Evolutionary conservation across 2,888 invertebrate genomes (phyloP), one percentile per base, ranked within the genome.

Genomic region (Brachyptera risi): DNA sequence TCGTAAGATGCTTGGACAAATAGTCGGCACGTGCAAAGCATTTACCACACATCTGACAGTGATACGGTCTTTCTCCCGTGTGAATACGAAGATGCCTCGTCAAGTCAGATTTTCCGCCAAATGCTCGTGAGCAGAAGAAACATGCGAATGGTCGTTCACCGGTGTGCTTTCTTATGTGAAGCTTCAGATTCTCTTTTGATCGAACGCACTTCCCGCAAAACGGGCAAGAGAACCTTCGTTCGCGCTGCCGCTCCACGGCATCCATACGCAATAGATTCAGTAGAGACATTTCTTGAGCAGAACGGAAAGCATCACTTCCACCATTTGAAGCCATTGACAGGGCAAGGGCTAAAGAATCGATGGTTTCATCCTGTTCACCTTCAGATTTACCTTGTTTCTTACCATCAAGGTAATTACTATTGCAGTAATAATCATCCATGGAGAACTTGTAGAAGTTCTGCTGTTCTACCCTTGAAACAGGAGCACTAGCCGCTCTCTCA

Each of bases 131-230:
- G 74, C 93, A 93, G 74, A 92, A 93, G 65, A 92, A 79, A 69
- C 92, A 93, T 60, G 92, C 92, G 73, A 92, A 93, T n/a, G 92
- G 92, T 27, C 92, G 81, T 74, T 92, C 92, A 9, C 92, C 92
- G n/a, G 83, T 83, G 72, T 92, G 92, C 71, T 92, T 92, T 61
- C 92, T 82, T 19, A 92, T 90, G 75, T 92, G 92, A 67, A 92
- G 77, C 75, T 92, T 92, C 58, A 92, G 80, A 73, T 92, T 92
- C 77, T 92, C 92, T 76, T 92, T 92, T 50, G 91, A 91, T 60
- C 92, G 81, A 38, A 93, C 92, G 74, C 92, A 92, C 74, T 92
- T 92, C 54, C 91, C 90, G 74, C 92, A 92, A 73, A 92, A 92
- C 0, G 92, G 92, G 71, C 92, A 92, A 27, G 92, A 90, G 74